Evolutionary conservation across 2,797 vertebrate genomes (phyloP).

Genomic region (Sphenodon punctatus): DNA sequence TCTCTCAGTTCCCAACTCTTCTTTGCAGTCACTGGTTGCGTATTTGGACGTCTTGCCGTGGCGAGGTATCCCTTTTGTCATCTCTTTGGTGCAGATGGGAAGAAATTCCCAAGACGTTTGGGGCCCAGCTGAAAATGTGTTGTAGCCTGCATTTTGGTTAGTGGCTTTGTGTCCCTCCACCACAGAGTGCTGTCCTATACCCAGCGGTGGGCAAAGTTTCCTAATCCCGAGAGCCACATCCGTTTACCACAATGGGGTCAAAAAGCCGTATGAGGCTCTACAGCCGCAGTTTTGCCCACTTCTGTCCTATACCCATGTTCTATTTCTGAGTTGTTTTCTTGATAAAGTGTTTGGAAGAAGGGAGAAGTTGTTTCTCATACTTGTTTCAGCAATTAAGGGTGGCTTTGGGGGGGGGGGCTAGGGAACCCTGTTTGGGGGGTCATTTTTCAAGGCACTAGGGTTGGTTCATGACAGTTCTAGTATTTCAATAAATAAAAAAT

Average conservation of each 20-base stretch:
- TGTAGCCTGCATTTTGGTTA: not conserved
- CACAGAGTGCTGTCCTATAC: not conserved
- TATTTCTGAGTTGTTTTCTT: not conserved
- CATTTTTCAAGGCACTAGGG: too few species aligned
- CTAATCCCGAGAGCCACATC: too few species aligned
- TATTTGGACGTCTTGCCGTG: too few species aligned
- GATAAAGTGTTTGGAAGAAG: not conserved
- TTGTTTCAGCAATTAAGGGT: slow-evolving; percentile 1
- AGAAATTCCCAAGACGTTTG: not conserved
- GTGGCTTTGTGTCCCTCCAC: not conserved
- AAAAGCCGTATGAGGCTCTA: too few species aligned
- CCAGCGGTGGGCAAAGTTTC: too few species aligned
- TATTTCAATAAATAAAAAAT: too few species aligned
- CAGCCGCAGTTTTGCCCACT: too few species aligned
- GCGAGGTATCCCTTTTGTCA: not conserved
- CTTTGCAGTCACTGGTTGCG: too few species aligned
- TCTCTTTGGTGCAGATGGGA: not conserved
- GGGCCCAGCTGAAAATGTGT: not conserved
- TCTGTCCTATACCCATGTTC: too few species aligned
- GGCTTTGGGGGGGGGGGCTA: not conserved
- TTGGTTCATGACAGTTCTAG: too few species aligned
- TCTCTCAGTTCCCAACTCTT: too few species aligned
- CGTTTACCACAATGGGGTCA: too few species aligned
- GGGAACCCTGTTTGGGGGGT: not conserved
- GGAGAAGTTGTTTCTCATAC: not conserved